Percentiles rank a stretch among this genome's conserved stretches.
These are phyloP conservation scores for Bubalus kerabau DNA, from an alignment of 2,113 vertebrate genomes.

Conservation along the genomic window DNA sequence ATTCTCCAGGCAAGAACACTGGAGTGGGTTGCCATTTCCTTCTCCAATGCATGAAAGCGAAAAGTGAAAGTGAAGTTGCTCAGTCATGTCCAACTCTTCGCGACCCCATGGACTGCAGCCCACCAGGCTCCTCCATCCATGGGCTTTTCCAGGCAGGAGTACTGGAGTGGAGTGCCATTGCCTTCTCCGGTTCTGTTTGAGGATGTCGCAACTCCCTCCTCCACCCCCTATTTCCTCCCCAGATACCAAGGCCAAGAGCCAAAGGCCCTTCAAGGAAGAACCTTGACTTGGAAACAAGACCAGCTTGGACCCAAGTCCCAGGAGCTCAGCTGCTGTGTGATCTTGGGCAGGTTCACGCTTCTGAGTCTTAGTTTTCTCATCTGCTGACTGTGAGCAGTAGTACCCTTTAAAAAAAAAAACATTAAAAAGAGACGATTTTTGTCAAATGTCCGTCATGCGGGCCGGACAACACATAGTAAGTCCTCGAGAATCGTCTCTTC, in stretches of 20 bases:
- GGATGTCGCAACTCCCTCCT: not conserved
- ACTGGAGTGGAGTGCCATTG: too few species aligned
- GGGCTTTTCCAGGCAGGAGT: too few species aligned
- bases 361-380: not conserved
- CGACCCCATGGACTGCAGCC: too few species aligned
- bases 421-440: rapidly evolving
- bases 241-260: not conserved
- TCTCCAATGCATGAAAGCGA: too few species aligned
- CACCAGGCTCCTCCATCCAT: too few species aligned
- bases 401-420: not conserved
- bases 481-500: rapidly evolving
- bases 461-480: rapidly evolving
- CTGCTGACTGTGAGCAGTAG: not conserved
- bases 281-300: not conserved
- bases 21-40: too few species aligned
- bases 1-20: too few species aligned
- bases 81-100: too few species aligned
- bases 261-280: not conserved
- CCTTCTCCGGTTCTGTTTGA: too few species aligned
- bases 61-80: too few species aligned
- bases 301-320: not conserved
- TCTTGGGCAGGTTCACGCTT: not conserved
- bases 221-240: not conserved
- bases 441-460: rapidly evolving
- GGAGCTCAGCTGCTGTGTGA: not conserved